phyloP scores from a whole-genome alignment of 1,140 invertebrate genomes.

The Ips nitidus region DNA sequence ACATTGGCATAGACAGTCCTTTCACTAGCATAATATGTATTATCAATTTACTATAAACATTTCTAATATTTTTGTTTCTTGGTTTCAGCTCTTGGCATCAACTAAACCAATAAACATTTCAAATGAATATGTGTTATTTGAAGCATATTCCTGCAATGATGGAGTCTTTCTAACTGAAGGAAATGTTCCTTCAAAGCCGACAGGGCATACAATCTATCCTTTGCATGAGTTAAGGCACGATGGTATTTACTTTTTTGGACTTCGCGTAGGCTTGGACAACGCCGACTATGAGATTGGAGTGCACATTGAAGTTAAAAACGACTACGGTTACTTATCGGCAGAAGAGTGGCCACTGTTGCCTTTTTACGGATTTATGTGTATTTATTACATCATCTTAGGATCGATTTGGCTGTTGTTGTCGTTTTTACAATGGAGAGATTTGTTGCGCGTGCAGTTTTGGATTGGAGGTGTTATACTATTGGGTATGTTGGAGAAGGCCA shows the following conservation, averaged over 20 bases:
- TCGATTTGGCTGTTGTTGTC: conserved; percentile 82
- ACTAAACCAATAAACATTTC: conserved; percentile 28
- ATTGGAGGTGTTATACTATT: conserved; percentile 87
- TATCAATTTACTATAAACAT: not conserved
- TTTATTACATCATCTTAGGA: conserved; percentile 82
- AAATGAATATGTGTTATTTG: conserved; percentile 30
- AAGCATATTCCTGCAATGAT: conserved; percentile 44
- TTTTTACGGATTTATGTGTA: conserved; percentile 91
- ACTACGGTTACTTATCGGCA: conserved; percentile 73
- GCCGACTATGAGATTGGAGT: conserved; percentile 56
- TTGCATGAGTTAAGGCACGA: conserved; percentile 55
- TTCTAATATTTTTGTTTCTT: conserved; percentile 16
- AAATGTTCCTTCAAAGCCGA: conserved; percentile 33
- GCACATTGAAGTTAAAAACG: conserved; percentile 65
- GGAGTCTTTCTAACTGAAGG: conserved; percentile 44
- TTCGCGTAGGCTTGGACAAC: conserved; percentile 44
- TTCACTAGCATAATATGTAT: not conserved
- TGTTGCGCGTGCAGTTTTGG: conserved; percentile 94
- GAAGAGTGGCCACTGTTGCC: conserved; percentile 72
- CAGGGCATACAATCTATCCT: conserved; percentile 41
- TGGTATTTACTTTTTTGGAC: conserved; percentile 59
- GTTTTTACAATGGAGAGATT: conserved; percentile 83
- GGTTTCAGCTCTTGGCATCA: conserved; percentile 26
- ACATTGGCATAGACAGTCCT: not conserved
- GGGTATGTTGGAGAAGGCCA: conserved; percentile 83